A percentile compares a stretch with the other conserved stretches of the same genome.
Conservation (phyloP, 2,888 invertebrate genomes). For the Microchrysa polita region DNA sequence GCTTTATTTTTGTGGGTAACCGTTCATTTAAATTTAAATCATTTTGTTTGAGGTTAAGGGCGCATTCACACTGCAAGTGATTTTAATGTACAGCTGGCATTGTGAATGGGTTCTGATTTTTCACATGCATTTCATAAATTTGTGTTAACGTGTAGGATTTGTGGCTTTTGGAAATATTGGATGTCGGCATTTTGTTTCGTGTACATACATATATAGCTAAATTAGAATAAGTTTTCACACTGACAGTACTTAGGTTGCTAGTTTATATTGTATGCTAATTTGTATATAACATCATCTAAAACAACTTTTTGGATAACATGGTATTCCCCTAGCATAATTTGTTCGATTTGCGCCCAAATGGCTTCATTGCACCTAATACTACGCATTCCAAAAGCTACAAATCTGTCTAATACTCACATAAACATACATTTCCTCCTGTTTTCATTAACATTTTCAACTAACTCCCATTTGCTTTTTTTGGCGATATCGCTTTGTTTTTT, state of each 20-base stretch:
- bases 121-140: slow-evolving; percentile 10
- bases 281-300: no score
- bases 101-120: no score
- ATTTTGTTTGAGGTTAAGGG: not conserved
- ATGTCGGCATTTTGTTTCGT: not conserved
- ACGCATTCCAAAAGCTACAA: slow-evolving; percentile 44
- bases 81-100: no score
- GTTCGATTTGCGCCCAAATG: no score
- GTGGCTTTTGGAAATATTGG: slow-evolving; percentile 17
- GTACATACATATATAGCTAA: no score
- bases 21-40: no score
- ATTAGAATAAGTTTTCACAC: no score
- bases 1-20: not conserved
- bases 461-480: slow-evolving; percentile 48
- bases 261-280: no score
- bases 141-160: slow-evolving; percentile 20
- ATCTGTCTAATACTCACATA: slow-evolving; percentile 22
- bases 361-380: not conserved
- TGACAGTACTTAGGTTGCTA: no score
- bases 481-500: slow-evolving; percentile 45
- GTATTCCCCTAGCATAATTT: no score
- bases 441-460: slow-evolving; percentile 46
- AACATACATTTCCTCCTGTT: slow-evolving; percentile 21
- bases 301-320: no score
- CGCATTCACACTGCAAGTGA: no score